Base-by-base conservation (phyloP, 2,797 vertebrate genomes). In the Centropyge bicolor region DNA sequence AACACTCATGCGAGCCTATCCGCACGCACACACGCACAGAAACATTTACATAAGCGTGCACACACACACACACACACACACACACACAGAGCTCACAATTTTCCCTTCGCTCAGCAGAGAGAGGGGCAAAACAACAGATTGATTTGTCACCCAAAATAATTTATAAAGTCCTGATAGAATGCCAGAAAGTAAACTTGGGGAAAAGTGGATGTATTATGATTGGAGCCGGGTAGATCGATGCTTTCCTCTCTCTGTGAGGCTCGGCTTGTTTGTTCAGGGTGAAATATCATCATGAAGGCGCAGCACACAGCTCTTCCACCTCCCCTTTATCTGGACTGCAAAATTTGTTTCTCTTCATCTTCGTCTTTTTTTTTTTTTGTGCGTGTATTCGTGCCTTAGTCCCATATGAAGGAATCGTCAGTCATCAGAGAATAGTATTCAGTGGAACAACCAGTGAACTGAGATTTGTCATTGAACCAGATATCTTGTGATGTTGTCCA, bases 101-200 rank as follows among this genome's bases (percentile, higher is more conserved):
- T 84, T 86, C 76, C 74, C 86, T 86, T 88, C 82, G 74, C 85
- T 91, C 86, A 81, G 84, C 82, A 84, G 72, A 38, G 65, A 61
- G 38, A 57, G 73, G 56, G 72, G 80, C 74, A 66, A 82, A 90
- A 85, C 81, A 86, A 88, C 80, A 80, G 74, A 93, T 94, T 86
- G 80, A 93, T 93, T 92, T 86, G 84, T 92, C 90, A 91, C 85
- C 89, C 61, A 64, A 90, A 92, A 92, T 91, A 87, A 92, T 94
- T 91, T 90, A 94, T 91, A 91, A 92, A 92, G 86, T 89, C 85
- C 86, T 92, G 90, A 94, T 92, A 82, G 92, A 92, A 93, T 90
- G 90, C 88, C 90, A 90, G 91, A 89, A 91, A 90, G 92, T 90
- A 91, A 94, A 94, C 88, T 93, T 90, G 76, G 88, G 67, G 77